Evolutionary conservation across 2,113 vertebrate genomes (phyloP), one percentile per base, ranked within the genome.

Genomic region (Peromyscus leucopus): DNA sequence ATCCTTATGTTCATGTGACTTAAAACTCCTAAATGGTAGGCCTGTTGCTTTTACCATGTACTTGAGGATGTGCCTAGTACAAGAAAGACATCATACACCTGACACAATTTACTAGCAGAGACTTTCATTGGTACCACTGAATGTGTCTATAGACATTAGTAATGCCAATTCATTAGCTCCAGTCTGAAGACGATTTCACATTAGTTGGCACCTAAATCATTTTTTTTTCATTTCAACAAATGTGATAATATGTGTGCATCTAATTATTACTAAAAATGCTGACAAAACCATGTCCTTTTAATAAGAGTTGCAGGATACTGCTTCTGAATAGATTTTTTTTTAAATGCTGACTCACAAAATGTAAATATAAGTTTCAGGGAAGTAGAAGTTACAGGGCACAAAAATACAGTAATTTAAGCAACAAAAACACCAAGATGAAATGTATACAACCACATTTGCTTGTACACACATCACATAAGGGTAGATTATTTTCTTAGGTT

Each of bases 241-340:
- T 26, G 26, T 67, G 28, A 86, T 42, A 4, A 48, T 86, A 85
- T 13, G 31, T 85, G 93, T 85, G 26, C 21, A 84, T 91, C 24
- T 48, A 91, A 71, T 72, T 76, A 86, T 69, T 91, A 63, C 57
- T 86, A 76, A 90, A 95, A 80, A 84, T 61, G 57, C 8, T 93
- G 17, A 85, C 42, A 59, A 92, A 61, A 80, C 31, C 26, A 74
- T 51, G 7, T 69, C n/a, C 33, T 69, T 79, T 88, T 26, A 67
- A 63, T 21, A 82, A 91, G 87, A 84, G 28, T 42, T 80, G 42
- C 2, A 42, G 6, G 26, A 79, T 33, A 88, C 71, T 80, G 26
- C n/a, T 91, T 93, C 22, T 69, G 46, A 76, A 59, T 78, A 78
- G 31, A 91, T 63, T 46, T 80, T 65, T 46, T 80, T 83, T 79